Percentiles rank a stretch among this genome's conserved stretches.
These are phyloP conservation scores for Coryphaenoides rupestris DNA, from an alignment of 2,113 vertebrate genomes.

Conservation along the genomic window DNA sequence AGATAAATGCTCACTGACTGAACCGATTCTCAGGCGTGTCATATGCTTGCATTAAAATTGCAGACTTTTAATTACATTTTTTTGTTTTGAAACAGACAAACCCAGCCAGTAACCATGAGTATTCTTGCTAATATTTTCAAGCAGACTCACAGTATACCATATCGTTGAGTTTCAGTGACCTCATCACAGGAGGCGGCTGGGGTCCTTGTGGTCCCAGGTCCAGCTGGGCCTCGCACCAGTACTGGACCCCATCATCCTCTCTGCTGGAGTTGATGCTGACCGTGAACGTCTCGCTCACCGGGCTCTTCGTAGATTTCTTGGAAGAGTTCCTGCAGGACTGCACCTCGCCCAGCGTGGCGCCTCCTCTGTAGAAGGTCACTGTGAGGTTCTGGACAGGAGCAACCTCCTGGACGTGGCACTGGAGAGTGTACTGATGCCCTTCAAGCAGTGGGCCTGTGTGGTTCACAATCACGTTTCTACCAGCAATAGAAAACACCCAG, in stretches of 20 bases:
- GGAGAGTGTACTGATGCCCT: slow-evolving; percentile 31
- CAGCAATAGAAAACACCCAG: no score
- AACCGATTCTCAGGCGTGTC: no score
- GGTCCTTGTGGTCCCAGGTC: slow-evolving; percentile 33
- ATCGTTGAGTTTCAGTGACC: not conserved
- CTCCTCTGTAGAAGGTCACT: slow-evolving; percentile 49
- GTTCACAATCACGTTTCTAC: no score
- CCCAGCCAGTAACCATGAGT: no score
- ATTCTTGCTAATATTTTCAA: no score
- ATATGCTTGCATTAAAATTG: no score
- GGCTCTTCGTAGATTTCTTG: no score
- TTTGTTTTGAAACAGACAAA: no score
- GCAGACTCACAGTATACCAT: slow-evolving; percentile 51
- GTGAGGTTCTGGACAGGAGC: slow-evolving; percentile 49
- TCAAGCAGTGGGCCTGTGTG: slow-evolving; percentile 29
- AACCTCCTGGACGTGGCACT: slow-evolving; percentile 42
- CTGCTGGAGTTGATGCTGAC: slow-evolving; percentile 19
- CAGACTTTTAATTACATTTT: no score
- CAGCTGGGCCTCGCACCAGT: slow-evolving; percentile 42
- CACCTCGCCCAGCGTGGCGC: rapidly evolving
- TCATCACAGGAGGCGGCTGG: slow-evolving; percentile 14
- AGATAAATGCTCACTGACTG: no score
- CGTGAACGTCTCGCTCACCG: slow-evolving; percentile 40
- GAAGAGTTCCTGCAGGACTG: not conserved
- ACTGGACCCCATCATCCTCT: slow-evolving; percentile 25